These are phyloP conservation scores for Eutolmus rufibarbis DNA, from an alignment of 2,888 invertebrate species.

Conservation along the genomic window DNA sequence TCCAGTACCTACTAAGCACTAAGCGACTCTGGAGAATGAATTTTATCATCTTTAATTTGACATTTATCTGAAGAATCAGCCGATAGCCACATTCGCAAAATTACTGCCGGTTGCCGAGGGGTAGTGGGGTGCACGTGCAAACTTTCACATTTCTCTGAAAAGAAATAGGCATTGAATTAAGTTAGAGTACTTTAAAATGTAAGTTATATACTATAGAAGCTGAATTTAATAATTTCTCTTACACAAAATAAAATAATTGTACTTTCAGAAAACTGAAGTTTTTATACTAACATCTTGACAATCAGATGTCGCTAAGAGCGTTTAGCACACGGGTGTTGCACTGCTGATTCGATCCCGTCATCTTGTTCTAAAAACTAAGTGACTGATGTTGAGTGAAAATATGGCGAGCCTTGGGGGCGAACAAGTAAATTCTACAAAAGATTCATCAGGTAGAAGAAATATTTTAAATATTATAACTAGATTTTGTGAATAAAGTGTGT, in stretches of 20 bases:
- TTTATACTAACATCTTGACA: background rate
- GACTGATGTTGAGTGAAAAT: conserved; percentile 60
- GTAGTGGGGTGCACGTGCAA: background rate
- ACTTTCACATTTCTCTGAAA: background rate
- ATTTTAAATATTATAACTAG: conserved; percentile 43
- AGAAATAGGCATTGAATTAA: background rate
- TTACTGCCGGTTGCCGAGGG: background rate
- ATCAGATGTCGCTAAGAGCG: background rate
- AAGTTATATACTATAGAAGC: background rate
- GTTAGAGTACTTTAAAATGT: background rate
- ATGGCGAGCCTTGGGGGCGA: conserved; percentile 64
- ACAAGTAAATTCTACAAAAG: conserved; percentile 62
- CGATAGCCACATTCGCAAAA: background rate
- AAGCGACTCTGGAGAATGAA: background rate
- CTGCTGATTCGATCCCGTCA: conserved; percentile 53
- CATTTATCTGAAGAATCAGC: background rate
- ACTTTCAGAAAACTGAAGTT: background rate
- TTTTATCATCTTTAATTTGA: background rate
- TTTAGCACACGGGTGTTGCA: conserved; percentile 52
- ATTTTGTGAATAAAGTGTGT: background rate
- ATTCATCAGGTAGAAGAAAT: conserved; percentile 59
- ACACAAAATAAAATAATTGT: background rate
- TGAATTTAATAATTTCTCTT: background rate
- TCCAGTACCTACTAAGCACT: background rate
- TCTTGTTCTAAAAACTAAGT: conserved; percentile 58